Evolutionary conservation across 2,797 vertebrate species (phyloP), one percentile per base, ranked within the genome.

Genomic region (Macrochelys suwanniensis): DNA sequence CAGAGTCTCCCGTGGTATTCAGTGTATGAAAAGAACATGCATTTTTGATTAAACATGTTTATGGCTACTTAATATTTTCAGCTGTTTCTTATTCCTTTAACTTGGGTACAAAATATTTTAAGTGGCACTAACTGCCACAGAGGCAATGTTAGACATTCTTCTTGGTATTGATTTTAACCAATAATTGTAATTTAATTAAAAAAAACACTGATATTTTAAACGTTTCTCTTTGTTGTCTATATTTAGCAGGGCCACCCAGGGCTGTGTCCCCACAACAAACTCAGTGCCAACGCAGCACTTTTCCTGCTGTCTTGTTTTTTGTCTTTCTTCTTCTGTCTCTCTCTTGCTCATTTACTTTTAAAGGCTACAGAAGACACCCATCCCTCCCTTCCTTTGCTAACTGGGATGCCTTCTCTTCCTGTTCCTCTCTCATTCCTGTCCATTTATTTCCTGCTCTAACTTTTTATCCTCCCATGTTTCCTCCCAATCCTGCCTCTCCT

Each of bases 231-330:
- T 6, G 7, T 25, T 42, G 21, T 42, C 21, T 45, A 13, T 61
- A 23, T 25, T 25, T 12, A 47, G 11, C 74, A 76, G 11, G 26
- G 37, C 42, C 74, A 82, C 1, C 0, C n/a, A 5, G 25, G 82
- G 56, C 86, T 2, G 79, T 79, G 85, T 71, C 81, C 33, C 15
- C 19, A 84, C 54, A 5, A 3, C 15, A 26, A 33, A 25, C 9
- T 61, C 88, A 1, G 3, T 8, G 25, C 12, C 42, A 68, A 51
- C 7, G 1, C 80, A 87, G 90, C 61, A 45, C 11, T n/a, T 57
- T 95, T 93, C 49, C 74, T 82, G 85, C 74, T 17, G 85, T 9
- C 21, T 82, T 61, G 74, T 51, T 50, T 91, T 90, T 26, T 82
- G 65, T 87, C 8, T 2, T 61, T 31, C 6, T 74, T 47, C 23